phyloP scores from a whole-genome alignment of 1,140 invertebrate genomes.

The Rhyacophila brunnea region DNA sequence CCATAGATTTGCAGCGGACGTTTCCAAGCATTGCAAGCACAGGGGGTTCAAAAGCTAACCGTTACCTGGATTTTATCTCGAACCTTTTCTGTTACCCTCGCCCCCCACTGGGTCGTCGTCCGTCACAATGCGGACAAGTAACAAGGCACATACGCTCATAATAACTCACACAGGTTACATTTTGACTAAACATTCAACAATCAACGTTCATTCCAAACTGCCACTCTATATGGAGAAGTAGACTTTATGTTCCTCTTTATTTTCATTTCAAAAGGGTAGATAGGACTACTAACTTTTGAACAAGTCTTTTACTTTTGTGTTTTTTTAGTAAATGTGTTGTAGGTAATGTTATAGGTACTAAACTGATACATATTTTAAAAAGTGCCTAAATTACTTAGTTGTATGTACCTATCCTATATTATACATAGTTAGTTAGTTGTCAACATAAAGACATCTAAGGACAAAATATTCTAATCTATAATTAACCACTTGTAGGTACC shows the following conservation, averaged over 20 bases:
- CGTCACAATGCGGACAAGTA: constrained; percentile 6
- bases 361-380: too few species aligned
- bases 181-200: constrained; percentile 29
- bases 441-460: too few species aligned
- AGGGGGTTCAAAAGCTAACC: constrained; percentile 9
- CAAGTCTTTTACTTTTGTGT: too few species aligned
- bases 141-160: neutral
- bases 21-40: constrained; percentile 1
- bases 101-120: constrained; percentile 9
- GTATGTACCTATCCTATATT: too few species aligned
- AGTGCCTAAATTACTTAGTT: too few species aligned
- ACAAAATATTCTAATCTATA: too few species aligned
- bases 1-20: neutral
- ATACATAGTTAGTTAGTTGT: too few species aligned
- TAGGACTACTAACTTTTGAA: too few species aligned
- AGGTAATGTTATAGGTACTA: too few species aligned
- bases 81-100: constrained; percentile 14
- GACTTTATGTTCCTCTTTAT: constrained; percentile 24
- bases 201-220: constrained; percentile 26
- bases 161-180: neutral
- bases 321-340: too few species aligned
- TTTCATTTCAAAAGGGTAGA: constrained; percentile 28
- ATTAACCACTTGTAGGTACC: too few species aligned
- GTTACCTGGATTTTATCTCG: constrained; percentile 16
- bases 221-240: constrained; percentile 19